These are phyloP conservation scores for Ecliptopera silaceata DNA, from an alignment of 2,888 invertebrate species.

Conservation along the genomic window DNA sequence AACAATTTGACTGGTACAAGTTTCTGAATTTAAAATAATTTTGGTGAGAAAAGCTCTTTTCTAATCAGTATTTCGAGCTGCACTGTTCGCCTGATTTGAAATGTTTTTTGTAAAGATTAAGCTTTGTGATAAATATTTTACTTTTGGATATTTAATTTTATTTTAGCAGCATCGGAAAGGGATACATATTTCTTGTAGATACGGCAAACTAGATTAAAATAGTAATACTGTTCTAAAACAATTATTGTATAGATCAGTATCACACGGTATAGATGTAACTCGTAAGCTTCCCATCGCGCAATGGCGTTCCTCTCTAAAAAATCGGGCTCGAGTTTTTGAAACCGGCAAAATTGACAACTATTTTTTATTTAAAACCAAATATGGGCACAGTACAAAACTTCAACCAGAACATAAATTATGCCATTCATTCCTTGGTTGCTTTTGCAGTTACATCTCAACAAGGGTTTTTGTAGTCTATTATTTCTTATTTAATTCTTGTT, in stretches of 20 bases:
- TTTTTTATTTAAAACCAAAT: too few species aligned
- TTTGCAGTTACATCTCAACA: slow-evolving; percentile 39
- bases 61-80: slow-evolving; percentile 12
- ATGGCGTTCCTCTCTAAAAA: too few species aligned
- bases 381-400: too few species aligned
- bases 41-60: background rate
- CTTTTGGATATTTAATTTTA: slow-evolving; percentile 59
- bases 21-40: background rate
- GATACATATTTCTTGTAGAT: slow-evolving; percentile 4
- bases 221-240: background rate
- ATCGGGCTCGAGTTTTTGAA: too few species aligned
- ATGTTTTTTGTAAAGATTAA: slow-evolving; percentile 21
- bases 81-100: slow-evolving; percentile 31
- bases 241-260: slow-evolving; percentile 71
- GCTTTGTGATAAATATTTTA: slow-evolving; percentile 75
- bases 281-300: too few species aligned
- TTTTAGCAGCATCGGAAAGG: slow-evolving; percentile 14
- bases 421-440: background rate
- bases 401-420: too few species aligned
- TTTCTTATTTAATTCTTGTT: slow-evolving; percentile 39
- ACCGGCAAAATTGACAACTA: background rate
- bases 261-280: slow-evolving; percentile 9
- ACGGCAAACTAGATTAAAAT: background rate
- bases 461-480: slow-evolving; percentile 59
- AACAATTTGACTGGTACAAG: too few species aligned